phyloP scores from a whole-genome alignment of 2,888 invertebrate species.

The Automeris io region DNA sequence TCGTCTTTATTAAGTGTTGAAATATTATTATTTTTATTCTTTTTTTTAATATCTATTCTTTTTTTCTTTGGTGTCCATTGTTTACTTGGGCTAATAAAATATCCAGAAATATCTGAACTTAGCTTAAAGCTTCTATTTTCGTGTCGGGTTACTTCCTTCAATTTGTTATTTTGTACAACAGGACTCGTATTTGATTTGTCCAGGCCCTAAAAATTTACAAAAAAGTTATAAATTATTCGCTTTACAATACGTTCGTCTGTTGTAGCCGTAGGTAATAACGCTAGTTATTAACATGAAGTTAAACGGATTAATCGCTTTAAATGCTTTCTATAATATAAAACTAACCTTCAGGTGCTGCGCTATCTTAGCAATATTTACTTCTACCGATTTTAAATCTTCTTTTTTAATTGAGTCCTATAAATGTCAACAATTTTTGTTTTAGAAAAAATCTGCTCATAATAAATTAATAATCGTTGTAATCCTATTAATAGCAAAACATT shows the following conservation, averaged over 20 bases:
- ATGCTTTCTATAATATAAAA: slow-evolving; percentile 6
- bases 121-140: background rate
- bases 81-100: background rate
- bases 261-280: too few species aligned
- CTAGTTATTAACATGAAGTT: too few species aligned
- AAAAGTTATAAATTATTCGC: too few species aligned
- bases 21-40: background rate
- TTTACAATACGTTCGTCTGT: too few species aligned
- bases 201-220: too few species aligned
- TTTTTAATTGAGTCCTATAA: slow-evolving; percentile 46
- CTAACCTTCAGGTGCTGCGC: slow-evolving; percentile 43
- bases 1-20: slow-evolving; percentile 15
- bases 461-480: background rate
- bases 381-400: slow-evolving; percentile 46
- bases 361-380: slow-evolving; percentile 46
- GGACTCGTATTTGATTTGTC: background rate
- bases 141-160: background rate
- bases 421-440: slow-evolving; percentile 6
- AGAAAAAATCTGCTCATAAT: too few species aligned
- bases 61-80: slow-evolving; percentile 3
- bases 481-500: background rate
- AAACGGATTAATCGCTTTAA: too few species aligned
- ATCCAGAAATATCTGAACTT: background rate
- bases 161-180: background rate
- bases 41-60: slow-evolving; percentile 12